phyloP scores from a whole-genome alignment of 1,140 invertebrate species.

The Ladona fulva region DNA sequence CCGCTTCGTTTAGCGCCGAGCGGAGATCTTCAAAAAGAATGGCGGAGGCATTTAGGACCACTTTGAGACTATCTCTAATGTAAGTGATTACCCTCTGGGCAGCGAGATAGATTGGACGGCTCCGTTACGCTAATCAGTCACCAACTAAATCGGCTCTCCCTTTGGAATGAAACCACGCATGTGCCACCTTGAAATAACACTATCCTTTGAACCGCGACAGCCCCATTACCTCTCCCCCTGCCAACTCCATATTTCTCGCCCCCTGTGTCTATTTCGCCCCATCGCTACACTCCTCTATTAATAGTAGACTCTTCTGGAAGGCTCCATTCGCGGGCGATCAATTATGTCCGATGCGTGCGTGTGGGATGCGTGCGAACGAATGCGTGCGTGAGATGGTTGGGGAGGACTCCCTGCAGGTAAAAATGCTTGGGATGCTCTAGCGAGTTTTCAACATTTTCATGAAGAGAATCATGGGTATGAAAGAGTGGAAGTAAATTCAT shows the following conservation, averaged over 20 bases:
- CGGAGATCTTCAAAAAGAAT: neutral
- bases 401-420: too few species aligned
- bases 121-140: slow-evolving; percentile 8
- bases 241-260: neutral
- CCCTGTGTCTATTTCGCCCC: neutral
- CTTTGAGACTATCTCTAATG: neutral
- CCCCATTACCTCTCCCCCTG: neutral
- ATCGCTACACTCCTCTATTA: neutral
- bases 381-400: too few species aligned
- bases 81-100: neutral
- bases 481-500: too few species aligned
- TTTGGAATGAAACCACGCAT: neutral
- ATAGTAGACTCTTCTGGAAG: neutral
- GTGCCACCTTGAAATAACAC: slow-evolving; percentile 4
- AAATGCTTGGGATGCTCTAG: too few species aligned
- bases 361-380: too few species aligned
- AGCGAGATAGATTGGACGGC: neutral
- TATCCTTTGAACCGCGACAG: neutral
- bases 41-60: neutral
- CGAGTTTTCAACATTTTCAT: too few species aligned
- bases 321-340: neutral
- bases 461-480: too few species aligned
- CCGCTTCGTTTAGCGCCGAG: neutral
- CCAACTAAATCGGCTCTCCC: neutral
- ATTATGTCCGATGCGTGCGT: neutral